Percentiles rank a stretch among this genome's conserved stretches.
Conservation (phyloP, 2,797 vertebrate genomes). For the Loris lydekkerianus region DNA sequence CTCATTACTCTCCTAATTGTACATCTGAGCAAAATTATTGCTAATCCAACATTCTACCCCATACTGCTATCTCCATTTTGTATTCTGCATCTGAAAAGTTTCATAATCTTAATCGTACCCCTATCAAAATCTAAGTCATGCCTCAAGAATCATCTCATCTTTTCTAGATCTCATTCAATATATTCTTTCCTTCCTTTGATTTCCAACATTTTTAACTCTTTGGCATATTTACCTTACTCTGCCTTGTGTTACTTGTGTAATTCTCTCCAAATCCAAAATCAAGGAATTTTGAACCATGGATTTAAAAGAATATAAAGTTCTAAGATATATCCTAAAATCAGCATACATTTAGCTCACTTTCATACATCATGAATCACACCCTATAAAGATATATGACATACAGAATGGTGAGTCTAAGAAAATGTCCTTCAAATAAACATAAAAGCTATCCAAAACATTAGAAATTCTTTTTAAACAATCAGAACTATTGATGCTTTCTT, state of each 20-base stretch:
- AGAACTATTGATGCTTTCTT: background rate
- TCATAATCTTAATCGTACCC: constrained; percentile 17
- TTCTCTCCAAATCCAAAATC: constrained; percentile 31
- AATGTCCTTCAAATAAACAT: constrained; percentile 37
- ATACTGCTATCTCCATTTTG: background rate
- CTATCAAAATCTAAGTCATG: constrained; percentile 33
- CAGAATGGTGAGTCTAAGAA: constrained; percentile 17
- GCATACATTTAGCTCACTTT: background rate
- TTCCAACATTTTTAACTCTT: constrained; percentile 44
- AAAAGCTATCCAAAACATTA: background rate
- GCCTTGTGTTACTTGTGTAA: background rate
- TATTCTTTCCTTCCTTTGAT: background rate
- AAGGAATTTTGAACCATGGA: constrained; percentile 9
- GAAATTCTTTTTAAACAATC: constrained; percentile 17
- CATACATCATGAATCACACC: background rate
- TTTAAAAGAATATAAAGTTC: constrained; percentile 48
- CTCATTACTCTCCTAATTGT: background rate
- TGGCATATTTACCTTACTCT: background rate
- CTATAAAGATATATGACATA: background rate
- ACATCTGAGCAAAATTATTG: constrained; percentile 3
- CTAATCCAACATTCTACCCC: background rate
- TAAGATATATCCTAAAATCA: constrained; percentile 1
- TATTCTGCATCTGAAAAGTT: constrained; percentile 1
- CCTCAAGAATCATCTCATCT: background rate
- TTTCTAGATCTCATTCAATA: constrained; percentile 21